Evolutionary conservation across 2,113 vertebrate species (phyloP).

Genomic region (Naja naja): DNA sequence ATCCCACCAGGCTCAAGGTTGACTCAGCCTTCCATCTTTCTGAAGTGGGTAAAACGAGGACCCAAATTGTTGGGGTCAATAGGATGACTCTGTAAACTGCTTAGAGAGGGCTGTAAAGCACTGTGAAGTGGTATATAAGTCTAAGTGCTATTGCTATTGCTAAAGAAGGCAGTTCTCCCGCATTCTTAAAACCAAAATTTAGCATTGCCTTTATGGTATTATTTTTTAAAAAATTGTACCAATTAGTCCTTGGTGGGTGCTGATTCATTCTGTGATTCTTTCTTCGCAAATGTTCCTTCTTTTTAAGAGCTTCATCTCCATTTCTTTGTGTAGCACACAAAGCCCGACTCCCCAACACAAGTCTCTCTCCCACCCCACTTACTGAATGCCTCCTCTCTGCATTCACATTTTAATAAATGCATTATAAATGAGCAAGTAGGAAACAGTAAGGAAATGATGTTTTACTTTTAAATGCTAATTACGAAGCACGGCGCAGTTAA

Average conservation of each 20-base stretch:
- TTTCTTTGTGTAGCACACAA: conserved; percentile 16
- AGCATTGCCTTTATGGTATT: background rate
- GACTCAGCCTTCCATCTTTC: too few relatives aligned
- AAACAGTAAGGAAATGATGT: conserved; percentile 84
- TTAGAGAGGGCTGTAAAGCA: too few relatives aligned
- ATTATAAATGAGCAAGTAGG: conserved; percentile 84
- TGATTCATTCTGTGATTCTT: conserved; percentile 45
- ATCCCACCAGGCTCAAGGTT: too few relatives aligned
- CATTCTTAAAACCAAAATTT: background rate
- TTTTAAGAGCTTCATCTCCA: conserved; percentile 32
- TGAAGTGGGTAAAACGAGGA: too few relatives aligned
- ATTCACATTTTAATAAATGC: conserved; percentile 80
- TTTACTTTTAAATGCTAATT: conserved; percentile 90
- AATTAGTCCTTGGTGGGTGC: conserved; percentile 1
- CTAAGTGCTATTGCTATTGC: too few relatives aligned
- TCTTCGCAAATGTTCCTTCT: conserved; percentile 29
- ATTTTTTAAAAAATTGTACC: background rate
- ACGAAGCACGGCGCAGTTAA: conserved; percentile 82
- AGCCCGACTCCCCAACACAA: conserved; percentile 30
- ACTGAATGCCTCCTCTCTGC: conserved; percentile 62
- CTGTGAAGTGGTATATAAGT: too few relatives aligned
- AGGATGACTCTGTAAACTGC: too few relatives aligned
- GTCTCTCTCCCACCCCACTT: conserved; percentile 52
- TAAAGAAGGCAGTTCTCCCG: background rate
- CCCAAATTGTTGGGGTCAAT: too few relatives aligned